Conservation (phyloP, 2,888 invertebrate species). For the Bombylius major region DNA sequence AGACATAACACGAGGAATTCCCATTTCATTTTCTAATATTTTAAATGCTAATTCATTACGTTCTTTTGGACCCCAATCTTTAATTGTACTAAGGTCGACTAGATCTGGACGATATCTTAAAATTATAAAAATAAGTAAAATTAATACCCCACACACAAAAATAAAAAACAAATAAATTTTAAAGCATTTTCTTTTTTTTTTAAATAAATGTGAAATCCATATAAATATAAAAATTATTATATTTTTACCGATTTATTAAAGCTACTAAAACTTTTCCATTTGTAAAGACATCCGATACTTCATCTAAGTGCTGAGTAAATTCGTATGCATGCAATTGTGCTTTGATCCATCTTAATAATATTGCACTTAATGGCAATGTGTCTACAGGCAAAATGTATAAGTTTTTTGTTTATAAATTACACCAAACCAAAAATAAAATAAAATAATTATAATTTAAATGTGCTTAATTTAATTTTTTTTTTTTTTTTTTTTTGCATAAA, state of each 20-base stretch:
- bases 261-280: slow-evolving; percentile 34
- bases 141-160: background rate
- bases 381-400: slow-evolving; percentile 17
- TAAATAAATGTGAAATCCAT: no score
- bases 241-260: slow-evolving; percentile 31
- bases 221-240: background rate
- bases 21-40: slow-evolving; percentile 71
- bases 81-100: slow-evolving; percentile 57
- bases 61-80: slow-evolving; percentile 48
- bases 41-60: slow-evolving; percentile 78
- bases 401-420: background rate
- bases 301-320: slow-evolving; percentile 29
- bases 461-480: no score
- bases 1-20: slow-evolving; percentile 57
- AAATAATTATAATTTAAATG: background rate
- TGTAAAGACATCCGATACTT: slow-evolving; percentile 34
- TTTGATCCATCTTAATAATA: slow-evolving; percentile 33
- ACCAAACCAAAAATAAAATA: background rate
- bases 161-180: background rate
- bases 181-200: background rate
- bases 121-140: background rate
- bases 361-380: slow-evolving; percentile 30
- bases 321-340: slow-evolving; percentile 30
- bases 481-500: no score
- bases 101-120: slow-evolving; percentile 84